These are phyloP conservation scores for Panthera tigris DNA, from an alignment of 2,113 vertebrate species.

Conservation along the genomic window DNA sequence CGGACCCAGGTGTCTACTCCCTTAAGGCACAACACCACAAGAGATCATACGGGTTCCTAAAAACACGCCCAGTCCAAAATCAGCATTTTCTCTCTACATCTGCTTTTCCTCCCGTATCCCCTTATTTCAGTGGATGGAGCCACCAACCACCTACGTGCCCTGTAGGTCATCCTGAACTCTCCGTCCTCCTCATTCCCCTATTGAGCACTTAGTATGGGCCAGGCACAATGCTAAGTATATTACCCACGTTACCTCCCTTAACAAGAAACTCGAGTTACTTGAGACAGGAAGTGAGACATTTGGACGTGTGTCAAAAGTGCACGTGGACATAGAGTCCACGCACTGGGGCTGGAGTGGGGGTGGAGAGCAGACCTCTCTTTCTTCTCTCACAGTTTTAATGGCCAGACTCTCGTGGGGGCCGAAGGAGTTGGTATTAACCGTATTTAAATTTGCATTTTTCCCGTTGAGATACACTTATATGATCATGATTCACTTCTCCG, in stretches of 20 bases:
- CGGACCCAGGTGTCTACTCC: not conserved
- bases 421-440: not conserved
- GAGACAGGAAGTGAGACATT: not conserved
- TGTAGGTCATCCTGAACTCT: not conserved
- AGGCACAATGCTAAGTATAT: not conserved
- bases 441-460: not conserved
- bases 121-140: not conserved
- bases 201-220: not conserved
- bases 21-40: not conserved
- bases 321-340: fast-evolving
- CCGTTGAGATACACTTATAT: not conserved
- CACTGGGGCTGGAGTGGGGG: not conserved
- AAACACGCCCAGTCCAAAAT: not conserved
- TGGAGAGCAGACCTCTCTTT: not conserved
- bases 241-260: not conserved
- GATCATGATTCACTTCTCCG: not conserved
- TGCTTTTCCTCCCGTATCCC: not conserved
- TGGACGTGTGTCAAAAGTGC: not conserved
- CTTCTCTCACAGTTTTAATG: not conserved
- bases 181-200: not conserved
- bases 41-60: not conserved
- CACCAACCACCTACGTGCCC: not conserved
- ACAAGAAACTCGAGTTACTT: not conserved
- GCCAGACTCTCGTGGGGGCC: not conserved
- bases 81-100: not conserved